These are phyloP conservation scores for Plusia festucae DNA, from an alignment of 2,888 invertebrate genomes.

Conservation along the genomic window DNA sequence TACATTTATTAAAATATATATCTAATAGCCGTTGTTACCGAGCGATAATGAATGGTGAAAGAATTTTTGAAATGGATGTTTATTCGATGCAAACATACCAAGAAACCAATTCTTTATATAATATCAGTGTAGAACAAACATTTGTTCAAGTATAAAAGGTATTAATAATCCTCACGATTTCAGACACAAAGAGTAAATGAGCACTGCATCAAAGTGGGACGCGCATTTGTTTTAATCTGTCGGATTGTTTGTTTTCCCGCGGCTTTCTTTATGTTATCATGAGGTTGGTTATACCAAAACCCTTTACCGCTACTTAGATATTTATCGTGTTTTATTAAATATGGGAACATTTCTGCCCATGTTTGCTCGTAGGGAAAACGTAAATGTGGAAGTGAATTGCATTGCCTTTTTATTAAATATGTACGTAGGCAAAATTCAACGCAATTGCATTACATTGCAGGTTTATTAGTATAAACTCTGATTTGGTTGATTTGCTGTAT, in stretches of 20 bases:
- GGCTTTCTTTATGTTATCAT: constrained; percentile 22
- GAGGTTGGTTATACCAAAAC: constrained; percentile 3
- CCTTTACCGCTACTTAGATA: background rate
- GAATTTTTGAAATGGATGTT: too few relatives aligned
- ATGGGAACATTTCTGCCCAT: background rate
- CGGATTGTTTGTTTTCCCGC: constrained; percentile 14
- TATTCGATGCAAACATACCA: too few relatives aligned
- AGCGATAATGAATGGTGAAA: too few relatives aligned
- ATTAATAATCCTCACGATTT: constrained; percentile 5
- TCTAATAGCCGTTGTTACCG: too few relatives aligned
- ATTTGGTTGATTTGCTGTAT: too few relatives aligned
- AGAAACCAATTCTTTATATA: too few relatives aligned
- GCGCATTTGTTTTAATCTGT: constrained; percentile 24
- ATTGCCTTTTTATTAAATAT: background rate
- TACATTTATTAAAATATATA: too few relatives aligned
- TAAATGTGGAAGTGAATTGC: constrained; percentile 2
- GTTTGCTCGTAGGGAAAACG: background rate
- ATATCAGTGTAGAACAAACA: background rate
- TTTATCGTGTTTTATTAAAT: constrained; percentile 6
- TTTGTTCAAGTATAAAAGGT: background rate
- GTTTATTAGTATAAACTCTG: too few relatives aligned
- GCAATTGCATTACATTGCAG: background rate
- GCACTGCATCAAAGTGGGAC: constrained; percentile 18
- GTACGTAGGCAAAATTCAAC: background rate
- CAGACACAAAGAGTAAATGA: constrained; percentile 19